phyloP scores from a whole-genome alignment of 2,888 invertebrate genomes.

The Maniola hyperantus region DNA sequence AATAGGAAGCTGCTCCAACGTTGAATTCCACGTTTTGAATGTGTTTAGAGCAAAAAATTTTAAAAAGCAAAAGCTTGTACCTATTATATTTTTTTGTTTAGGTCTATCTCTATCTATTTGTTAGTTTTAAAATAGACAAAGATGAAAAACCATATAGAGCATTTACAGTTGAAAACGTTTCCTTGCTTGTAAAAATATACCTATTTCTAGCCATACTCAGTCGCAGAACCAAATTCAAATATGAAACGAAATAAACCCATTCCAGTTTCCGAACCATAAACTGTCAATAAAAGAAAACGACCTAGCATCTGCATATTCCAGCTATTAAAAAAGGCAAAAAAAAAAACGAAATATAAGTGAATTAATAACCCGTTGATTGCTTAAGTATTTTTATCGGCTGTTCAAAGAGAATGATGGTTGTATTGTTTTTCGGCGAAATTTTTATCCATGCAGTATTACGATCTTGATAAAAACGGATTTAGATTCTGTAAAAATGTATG shows the following conservation, averaged over 20 bases:
- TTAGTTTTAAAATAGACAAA: not conserved
- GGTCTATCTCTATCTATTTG: too few relatives aligned
- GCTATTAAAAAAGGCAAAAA: conserved; percentile 60
- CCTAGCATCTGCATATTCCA: conserved; percentile 70
- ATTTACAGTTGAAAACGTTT: too few relatives aligned
- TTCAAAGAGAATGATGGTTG: conserved; percentile 13
- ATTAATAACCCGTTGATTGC: conserved; percentile 69
- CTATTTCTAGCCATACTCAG: conserved; percentile 30
- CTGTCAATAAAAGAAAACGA: conserved; percentile 74
- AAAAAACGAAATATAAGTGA: conserved; percentile 52
- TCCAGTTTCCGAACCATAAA: conserved; percentile 78
- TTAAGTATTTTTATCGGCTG: conserved; percentile 49
- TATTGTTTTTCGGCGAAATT: conserved; percentile 7
- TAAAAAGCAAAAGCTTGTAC: too few relatives aligned
- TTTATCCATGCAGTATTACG: not conserved
- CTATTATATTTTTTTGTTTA: too few relatives aligned
- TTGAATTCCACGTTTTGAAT: too few relatives aligned
- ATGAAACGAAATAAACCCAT: conserved; percentile 60
- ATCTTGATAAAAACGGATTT: conserved; percentile 3
- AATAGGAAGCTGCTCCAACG: not conserved
- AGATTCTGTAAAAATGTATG: not conserved
- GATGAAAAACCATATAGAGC: too few relatives aligned
- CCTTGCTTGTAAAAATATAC: not conserved
- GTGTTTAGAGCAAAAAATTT: too few relatives aligned
- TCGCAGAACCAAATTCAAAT: conserved; percentile 54